Evolutionary conservation across 1,140 invertebrate genomes (phyloP).

Genomic region (Caenorhabditis briggsae): DNA sequence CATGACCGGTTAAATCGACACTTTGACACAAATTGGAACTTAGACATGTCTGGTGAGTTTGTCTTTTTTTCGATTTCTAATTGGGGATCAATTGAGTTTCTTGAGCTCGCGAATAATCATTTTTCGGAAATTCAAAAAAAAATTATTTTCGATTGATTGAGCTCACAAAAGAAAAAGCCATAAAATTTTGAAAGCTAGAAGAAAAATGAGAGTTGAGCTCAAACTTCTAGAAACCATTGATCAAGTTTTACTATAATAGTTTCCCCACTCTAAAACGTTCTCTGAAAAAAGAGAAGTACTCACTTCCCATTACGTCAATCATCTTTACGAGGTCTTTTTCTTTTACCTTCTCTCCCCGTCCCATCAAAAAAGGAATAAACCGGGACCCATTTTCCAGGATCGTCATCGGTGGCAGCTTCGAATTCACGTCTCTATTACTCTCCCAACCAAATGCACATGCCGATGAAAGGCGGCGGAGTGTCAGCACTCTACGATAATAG

Average conservation of each 20-base stretch:
- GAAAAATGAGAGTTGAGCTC: no score
- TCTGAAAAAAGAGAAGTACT: neutral
- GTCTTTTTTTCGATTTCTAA: neutral
- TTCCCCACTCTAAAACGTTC: no score
- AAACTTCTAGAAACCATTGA: no score
- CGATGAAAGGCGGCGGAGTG: slow-evolving; percentile 51
- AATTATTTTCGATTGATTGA: neutral
- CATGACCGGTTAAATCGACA: slow-evolving; percentile 41
- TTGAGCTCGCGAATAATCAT: no score
- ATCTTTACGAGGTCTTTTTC: slow-evolving; percentile 9
- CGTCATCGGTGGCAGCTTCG: slow-evolving; percentile 28
- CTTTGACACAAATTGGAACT: slow-evolving; percentile 49
- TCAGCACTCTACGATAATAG: slow-evolving; percentile 47
- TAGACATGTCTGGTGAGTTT: slow-evolving; percentile 44
- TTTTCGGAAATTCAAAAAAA: no score
- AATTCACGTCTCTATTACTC: slow-evolving; percentile 49
- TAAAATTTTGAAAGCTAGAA: neutral
- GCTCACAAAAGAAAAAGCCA: neutral
- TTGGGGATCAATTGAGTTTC: neutral
- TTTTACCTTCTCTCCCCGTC: neutral
- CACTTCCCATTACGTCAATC: slow-evolving; percentile 31
- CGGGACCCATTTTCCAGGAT: slow-evolving; percentile 42
- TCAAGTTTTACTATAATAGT: no score
- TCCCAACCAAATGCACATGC: slow-evolving; percentile 44
- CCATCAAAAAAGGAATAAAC: neutral